Evolutionary conservation across 2,888 invertebrate genomes (phyloP), one percentile per base, ranked within the genome.

Genomic region (Therioaphis trifolii): DNA sequence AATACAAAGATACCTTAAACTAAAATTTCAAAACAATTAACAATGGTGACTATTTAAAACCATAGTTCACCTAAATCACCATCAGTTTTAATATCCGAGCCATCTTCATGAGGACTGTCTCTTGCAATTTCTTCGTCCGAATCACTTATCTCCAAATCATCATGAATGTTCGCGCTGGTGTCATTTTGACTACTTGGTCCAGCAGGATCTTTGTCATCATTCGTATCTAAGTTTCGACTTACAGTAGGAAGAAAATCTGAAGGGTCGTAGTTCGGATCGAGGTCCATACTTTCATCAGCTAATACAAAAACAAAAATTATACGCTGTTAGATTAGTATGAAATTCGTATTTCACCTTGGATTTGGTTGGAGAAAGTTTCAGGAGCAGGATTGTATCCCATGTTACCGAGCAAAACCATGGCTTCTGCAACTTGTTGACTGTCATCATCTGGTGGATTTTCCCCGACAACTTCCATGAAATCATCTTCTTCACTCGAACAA

Each of bases 211-310:
- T 61, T 63, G 12, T 84, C 71, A 43, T 69, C 78, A 58, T 40
- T 68, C 11, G 21, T 58, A 18, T 72, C 43, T 43, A 68, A 2
- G 40, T 76, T 77, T 2, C 40, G 43, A 24, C 69, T 76, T 12
- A 43, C 76, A 43, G 75, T 75, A n/a, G 84, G 76, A 24, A 82
- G 21, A 88, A 96, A 95, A 89, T 95, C 96, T 0, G 95, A 94
- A 0, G 95, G 95, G 89, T 96, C 96, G 88, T 96, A 96, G 87
- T 93, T 94, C 0, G 94, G 93, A 89, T 95, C 95, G 29, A 93
- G 92, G 86, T 93, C 93, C 90, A 93, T 92, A 84, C 93, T 93
- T 88, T 93, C 93, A 86, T 93, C 93, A 92, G 87, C 63, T 69
- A 66, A 43, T 52, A 68, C 85, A 68, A 78, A 78, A 84, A 85